Evolutionary conservation across 2,113 vertebrate genomes (phyloP).

Genomic region (Mungos mungo): DNA sequence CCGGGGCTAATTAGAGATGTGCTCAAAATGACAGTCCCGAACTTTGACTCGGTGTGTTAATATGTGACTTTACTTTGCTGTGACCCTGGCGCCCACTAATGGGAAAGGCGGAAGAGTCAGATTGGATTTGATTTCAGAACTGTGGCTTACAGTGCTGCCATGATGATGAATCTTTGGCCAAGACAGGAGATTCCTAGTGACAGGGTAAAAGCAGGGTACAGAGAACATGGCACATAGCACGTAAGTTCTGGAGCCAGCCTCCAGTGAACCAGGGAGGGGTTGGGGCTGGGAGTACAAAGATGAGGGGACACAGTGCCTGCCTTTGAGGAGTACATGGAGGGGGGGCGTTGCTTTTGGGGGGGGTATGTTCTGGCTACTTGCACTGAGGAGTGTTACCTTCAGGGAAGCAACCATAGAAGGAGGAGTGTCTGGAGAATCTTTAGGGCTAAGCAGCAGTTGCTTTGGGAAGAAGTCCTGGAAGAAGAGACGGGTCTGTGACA

Average conservation of each 20-base stretch:
- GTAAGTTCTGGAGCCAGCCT: not conserved
- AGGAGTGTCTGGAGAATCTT: not conserved
- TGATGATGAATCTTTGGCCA: not conserved
- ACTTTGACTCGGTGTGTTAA: not conserved
- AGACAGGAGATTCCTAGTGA: not conserved
- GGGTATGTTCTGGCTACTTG: not conserved
- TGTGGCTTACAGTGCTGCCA: not conserved
- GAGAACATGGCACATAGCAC: not conserved
- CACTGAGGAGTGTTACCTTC: not conserved
- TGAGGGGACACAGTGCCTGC: not conserved
- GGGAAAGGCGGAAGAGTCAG: not conserved
- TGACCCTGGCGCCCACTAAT: not conserved
- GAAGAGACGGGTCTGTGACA: not conserved
- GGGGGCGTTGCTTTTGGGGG: rapidly evolving
- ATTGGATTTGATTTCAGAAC: conserved; percentile 1
- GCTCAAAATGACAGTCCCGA: not conserved
- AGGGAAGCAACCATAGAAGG: not conserved
- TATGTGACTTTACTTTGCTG: not conserved
- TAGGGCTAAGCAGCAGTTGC: not conserved
- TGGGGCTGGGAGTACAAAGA: not conserved
- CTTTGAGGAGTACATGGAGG: not conserved
- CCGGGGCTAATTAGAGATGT: not conserved
- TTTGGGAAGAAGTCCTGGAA: not conserved
- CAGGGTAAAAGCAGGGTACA: not conserved
- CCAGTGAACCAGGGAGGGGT: not conserved